These are phyloP conservation scores for Scaptomyza tumidula DNA, from an alignment of 2,888 invertebrate genomes.

Conservation along the genomic window DNA sequence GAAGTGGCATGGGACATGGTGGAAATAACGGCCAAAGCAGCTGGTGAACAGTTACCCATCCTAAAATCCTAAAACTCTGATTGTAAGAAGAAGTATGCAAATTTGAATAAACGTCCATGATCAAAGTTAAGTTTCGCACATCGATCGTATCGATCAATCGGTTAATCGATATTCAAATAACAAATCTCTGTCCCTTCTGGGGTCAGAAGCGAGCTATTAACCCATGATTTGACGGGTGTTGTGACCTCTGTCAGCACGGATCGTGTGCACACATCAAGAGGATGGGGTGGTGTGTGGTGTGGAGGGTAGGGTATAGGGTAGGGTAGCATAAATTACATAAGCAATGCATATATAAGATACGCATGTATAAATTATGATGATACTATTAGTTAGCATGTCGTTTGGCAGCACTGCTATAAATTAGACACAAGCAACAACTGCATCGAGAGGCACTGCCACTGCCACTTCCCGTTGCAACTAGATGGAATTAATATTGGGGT, in stretches of 20 bases:
- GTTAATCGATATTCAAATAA: conserved; percentile 59
- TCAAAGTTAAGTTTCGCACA: not conserved
- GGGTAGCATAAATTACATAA: conserved; percentile 67
- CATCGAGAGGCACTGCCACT: conserved; percentile 14
- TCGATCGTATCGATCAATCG: conserved; percentile 2
- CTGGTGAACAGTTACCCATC: conserved; percentile 33
- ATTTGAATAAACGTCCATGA: not conserved
- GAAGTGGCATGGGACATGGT: conserved; percentile 38
- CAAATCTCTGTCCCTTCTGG: conserved; percentile 6
- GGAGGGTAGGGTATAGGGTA: conserved; percentile 15
- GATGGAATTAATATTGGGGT: conserved; percentile 12
- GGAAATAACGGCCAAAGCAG: conserved; percentile 32
- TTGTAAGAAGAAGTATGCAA: not conserved
- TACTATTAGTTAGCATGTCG: conserved; percentile 81
- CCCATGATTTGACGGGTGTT: conserved; percentile 61
- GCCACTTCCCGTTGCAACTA: conserved; percentile 27
- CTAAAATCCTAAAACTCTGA: no score
- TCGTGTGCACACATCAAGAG: conserved; percentile 9
- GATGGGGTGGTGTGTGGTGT: not conserved
- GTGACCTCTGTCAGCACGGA: conserved; percentile 74
- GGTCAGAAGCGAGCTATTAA: conserved; percentile 66
- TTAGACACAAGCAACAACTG: conserved; percentile 74
- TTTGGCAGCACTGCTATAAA: conserved; percentile 79
- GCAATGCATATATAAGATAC: conserved; percentile 53
- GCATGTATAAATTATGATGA: conserved; percentile 80